Evolutionary conservation across 2,797 vertebrate genomes (phyloP), one percentile per base, ranked within the genome.

Genomic region (Serranus cabrilla): DNA sequence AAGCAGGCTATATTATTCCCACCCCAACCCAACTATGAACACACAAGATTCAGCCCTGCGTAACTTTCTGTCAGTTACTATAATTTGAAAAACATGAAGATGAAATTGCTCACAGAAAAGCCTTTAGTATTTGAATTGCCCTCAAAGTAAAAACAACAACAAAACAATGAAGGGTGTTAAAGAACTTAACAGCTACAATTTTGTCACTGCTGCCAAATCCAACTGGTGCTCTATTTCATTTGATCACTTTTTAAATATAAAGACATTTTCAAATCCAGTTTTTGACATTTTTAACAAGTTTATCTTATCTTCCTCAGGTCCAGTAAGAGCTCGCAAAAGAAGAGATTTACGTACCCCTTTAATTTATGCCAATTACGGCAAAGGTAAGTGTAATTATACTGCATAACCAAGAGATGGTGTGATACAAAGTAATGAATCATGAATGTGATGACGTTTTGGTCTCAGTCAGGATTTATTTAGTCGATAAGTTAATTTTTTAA

Each of bases 311-410:
- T 61, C 21, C 34, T 55, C 72, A 93, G 92, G 81, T 76, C 74
- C 74, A 58, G n/a, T 12, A 2, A 18, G 2, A 58, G 2, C 5
- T 46, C 94, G 93, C 11, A 86, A 79, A 47, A 91, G 83, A 82
- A 94, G 95, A 90, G 79, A 91, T 75, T 56, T 94, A 46, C 17
- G 20, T 31, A 61, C 25, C 7, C 47, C 46, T 37, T 2, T 70
- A 56, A 37, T 89, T 2, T 2, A 78, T 2, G 55, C 57, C 56
- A 46, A 2, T 54, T 34, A 76, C 52, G 58, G 67, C 5, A 20
- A 61, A 11, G 77, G 94, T 94, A 49, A 90, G 74, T 63, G 2
- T 34, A 25, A 1, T 39, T 18, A 52, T 47, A 27, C 21, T 4
- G 31, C 10, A 71, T 6, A 7, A 23, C 7, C 14, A 16, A 12